These are phyloP conservation scores for Neotoxoptera formosana DNA, from an alignment of 1,140 invertebrate genomes.

Conservation along the genomic window DNA sequence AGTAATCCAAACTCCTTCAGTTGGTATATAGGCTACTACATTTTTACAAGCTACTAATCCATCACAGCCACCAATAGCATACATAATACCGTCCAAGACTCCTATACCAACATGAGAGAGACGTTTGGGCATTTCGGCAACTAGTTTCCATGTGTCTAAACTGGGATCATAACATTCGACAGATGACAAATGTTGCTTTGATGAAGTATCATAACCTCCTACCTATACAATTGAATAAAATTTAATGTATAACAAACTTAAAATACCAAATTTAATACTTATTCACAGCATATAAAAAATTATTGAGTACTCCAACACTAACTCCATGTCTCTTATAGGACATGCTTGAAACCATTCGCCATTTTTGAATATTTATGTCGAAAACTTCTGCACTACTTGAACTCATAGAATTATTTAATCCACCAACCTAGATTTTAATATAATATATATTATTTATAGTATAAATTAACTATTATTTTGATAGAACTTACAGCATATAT, in stretches of 20 bases:
- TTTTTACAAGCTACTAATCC: constrained; percentile 87
- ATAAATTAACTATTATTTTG: neutral
- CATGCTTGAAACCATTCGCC: constrained; percentile 86
- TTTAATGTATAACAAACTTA: constrained; percentile 63
- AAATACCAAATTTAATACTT: constrained; percentile 63
- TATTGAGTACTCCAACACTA: constrained; percentile 84
- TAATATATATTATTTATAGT: neutral
- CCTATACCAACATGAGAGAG: constrained; percentile 89
- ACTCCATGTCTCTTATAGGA: constrained; percentile 89
- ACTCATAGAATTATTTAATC: constrained; percentile 89
- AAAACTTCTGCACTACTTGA: constrained; percentile 89
- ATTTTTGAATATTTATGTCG: constrained; percentile 81
- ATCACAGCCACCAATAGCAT: constrained; percentile 91
- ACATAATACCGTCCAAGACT: constrained; percentile 86
- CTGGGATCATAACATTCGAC: constrained; percentile 93
- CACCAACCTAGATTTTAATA: constrained; percentile 70
- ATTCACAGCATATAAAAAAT: constrained; percentile 76
- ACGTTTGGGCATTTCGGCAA: constrained; percentile 91
- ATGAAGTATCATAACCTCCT: constrained; percentile 90
- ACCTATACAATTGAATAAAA: constrained; percentile 68
- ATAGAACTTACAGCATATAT: constrained; percentile 81
- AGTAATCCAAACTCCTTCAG: constrained; percentile 79
- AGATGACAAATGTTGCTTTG: constrained; percentile 84
- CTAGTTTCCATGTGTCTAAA: constrained; percentile 81
- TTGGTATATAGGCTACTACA: constrained; percentile 85